Evolutionary conservation across 2,888 invertebrate genomes (phyloP).

Genomic region (Stenichneumon culpator): DNA sequence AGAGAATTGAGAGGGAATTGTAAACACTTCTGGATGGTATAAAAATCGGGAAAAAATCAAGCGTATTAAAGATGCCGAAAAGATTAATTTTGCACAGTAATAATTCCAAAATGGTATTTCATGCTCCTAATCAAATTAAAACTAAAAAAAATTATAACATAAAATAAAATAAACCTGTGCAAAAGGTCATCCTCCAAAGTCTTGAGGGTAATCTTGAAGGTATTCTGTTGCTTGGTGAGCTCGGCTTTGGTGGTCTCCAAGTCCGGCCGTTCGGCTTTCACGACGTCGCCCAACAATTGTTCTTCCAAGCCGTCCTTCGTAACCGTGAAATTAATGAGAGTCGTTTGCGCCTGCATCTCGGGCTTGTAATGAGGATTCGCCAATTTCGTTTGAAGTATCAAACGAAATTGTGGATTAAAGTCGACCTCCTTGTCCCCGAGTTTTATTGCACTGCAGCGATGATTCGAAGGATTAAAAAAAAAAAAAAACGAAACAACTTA

Average conservation of each 20-base stretch:
- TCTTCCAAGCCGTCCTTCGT: conserved; percentile 97
- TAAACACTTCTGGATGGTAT: too few relatives aligned
- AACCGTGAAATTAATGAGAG: conserved; percentile 97
- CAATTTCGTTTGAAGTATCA: conserved; percentile 96
- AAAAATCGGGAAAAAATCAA: too few relatives aligned
- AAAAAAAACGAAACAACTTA: background rate
- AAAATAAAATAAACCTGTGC: conserved; percentile 84
- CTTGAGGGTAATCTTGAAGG: conserved; percentile 97
- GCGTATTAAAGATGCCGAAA: too few relatives aligned
- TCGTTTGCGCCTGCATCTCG: conserved; percentile 98
- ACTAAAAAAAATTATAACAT: background rate
- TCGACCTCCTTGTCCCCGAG: conserved; percentile 98
- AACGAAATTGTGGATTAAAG: conserved; percentile 92
- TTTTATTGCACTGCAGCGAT: conserved; percentile 88
- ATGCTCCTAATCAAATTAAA: too few relatives aligned
- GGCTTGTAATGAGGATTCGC: conserved; percentile 99
- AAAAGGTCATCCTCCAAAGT: conserved; percentile 96
- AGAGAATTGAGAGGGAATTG: too few relatives aligned
- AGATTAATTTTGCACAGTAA: too few relatives aligned
- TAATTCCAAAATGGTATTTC: too few relatives aligned
- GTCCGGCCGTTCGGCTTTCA: conserved; percentile 96
- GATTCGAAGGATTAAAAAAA: background rate
- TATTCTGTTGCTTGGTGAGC: conserved; percentile 96
- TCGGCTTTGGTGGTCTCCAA: conserved; percentile 93
- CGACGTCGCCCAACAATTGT: conserved; percentile 96